A percentile compares a stretch with the other conserved stretches of the same genome.
Conservation (phyloP, 2,888 invertebrate genomes). For the Drosophila hawaiiensis region DNA sequence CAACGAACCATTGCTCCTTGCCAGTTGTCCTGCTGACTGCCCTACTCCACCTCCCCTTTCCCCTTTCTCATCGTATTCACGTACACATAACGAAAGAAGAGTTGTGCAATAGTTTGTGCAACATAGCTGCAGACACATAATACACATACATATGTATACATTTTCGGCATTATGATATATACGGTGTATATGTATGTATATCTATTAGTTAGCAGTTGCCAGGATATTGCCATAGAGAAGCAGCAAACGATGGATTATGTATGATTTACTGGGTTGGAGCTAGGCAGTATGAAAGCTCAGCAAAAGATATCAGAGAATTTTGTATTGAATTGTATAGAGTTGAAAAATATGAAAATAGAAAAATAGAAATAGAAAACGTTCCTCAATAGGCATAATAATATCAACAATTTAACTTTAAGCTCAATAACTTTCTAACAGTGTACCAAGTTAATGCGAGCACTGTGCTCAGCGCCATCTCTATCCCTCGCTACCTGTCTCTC, state of each 20-base stretch:
- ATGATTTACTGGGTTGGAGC: constrained; percentile 58
- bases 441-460: constrained; percentile 19
- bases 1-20: constrained; percentile 47
- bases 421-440: constrained; percentile 4
- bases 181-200: constrained; percentile 26
- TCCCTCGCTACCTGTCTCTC: neutral
- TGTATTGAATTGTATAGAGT: neutral
- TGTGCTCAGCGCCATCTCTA: constrained; percentile 10
- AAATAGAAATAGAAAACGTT: too few relatives aligned
- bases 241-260: constrained; percentile 66
- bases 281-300: constrained; percentile 2
- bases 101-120: constrained; percentile 69
- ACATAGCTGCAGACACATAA: constrained; percentile 36
- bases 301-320: constrained; percentile 6
- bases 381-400: neutral
- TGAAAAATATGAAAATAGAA: too few relatives aligned
- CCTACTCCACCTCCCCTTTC: neutral
- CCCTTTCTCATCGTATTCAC: constrained; percentile 1
- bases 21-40: constrained; percentile 31
- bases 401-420: constrained; percentile 3
- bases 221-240: constrained; percentile 39
- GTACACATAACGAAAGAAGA: constrained; percentile 55
- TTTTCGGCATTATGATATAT: constrained; percentile 44
- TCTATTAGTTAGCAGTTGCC: constrained; percentile 62
- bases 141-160: constrained; percentile 21